Evolutionary conservation across 35 echinoderm and acorn worm species (phyloP), one percentile per base, ranked within the genome.

Genomic region (Eucidaris tribuloides): DNA sequence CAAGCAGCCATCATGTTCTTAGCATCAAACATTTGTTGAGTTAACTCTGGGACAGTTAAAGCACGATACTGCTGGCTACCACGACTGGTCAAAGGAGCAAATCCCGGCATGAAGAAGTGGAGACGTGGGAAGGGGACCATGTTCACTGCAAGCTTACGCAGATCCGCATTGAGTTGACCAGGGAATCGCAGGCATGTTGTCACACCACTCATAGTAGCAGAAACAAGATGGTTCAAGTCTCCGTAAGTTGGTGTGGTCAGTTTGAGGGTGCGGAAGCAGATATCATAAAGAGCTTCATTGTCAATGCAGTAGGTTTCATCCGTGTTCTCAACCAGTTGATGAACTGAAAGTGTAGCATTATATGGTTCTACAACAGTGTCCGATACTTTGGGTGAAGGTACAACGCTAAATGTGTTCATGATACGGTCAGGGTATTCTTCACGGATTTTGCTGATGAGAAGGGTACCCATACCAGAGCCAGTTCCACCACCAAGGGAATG

Each of bases 351-450:
- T n/a, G 89, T 92, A 46, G 89, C 89, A 57, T 92, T 92, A 77
- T 92, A 92, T 41, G 89, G 89, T 85, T 92, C 88, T 20, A 96
- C 93, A 60, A 96, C 93, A 70, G 93, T 97, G 65, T 97, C 94
- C 27, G 94, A 97, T 45, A 97, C 94, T 82, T 97, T 97, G 13
- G 94, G 94, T 52, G 94, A 97, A 41, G 94, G 94, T 2, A 97
- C 94, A 57, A 97, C 94, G 63, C 94, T 97, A 82, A 92, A 97
- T 64, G 94, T 97, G 94, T 92, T 97, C 94, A 97, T 97, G 74
- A 97, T 97, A 24, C 94, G 85, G 65, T 97, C 94, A 43, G 94
- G 94, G 42, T 97, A 97, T 79, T 97, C 94, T 65, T 97, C 94
- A 83, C 94, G 84, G 80, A 97, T 92, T 34, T 97, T 97, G 32